Evolutionary conservation across 1,140 invertebrate genomes (phyloP).

Genomic region (Colletes latitarsis): DNA sequence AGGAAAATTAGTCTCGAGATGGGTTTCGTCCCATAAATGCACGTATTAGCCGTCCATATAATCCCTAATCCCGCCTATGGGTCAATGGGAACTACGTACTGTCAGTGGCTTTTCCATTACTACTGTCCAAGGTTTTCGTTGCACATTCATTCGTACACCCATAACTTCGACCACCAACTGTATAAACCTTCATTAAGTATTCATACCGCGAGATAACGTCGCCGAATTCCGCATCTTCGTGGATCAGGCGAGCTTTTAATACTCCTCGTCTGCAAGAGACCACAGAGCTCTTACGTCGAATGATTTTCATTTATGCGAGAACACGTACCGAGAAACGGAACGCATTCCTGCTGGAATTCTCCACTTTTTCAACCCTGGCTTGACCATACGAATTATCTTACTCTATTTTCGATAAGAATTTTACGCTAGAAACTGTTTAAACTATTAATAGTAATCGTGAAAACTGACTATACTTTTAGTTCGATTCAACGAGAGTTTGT

Average conservation of each 20-base stretch:
- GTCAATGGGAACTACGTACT: background rate
- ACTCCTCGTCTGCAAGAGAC: conserved; percentile 7
- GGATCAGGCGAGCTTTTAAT: conserved; percentile 40
- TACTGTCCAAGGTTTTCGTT: background rate
- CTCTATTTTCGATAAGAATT: no score
- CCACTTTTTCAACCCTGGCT: no score
- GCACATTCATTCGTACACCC: conserved; percentile 19
- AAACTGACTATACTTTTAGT: no score
- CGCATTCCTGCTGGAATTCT: background rate
- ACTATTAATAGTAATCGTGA: no score
- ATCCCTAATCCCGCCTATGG: background rate
- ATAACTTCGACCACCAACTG: background rate
- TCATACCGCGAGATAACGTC: conserved; percentile 50
- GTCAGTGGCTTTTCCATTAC: conserved; percentile 35
- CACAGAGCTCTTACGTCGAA: conserved; percentile 14
- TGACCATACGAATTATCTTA: no score
- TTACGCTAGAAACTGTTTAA: no score
- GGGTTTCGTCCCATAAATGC: background rate
- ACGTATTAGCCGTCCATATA: background rate
- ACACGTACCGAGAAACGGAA: conserved; percentile 22
- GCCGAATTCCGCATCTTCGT: conserved; percentile 33
- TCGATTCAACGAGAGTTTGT: no score
- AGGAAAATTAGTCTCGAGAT: background rate
- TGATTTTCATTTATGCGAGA: conserved; percentile 39
- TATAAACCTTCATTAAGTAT: conserved; percentile 48